Conservation (phyloP, 2,888 invertebrate species). For the Orthosia incerta region DNA sequence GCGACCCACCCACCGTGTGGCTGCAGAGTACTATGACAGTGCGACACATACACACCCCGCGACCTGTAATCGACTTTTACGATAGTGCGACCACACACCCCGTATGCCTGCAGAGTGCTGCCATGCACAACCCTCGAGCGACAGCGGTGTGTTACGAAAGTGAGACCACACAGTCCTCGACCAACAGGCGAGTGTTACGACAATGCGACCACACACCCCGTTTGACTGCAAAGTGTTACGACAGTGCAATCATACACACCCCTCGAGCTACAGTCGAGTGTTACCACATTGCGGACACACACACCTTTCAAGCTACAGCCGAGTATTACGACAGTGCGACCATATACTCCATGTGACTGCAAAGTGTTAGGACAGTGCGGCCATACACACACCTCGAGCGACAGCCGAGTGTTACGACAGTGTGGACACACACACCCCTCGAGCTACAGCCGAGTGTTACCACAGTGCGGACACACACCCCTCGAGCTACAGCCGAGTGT, state of each 20-base stretch:
- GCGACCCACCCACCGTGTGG: too few relatives aligned
- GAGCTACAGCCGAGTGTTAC: too few relatives aligned
- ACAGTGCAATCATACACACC: not conserved
- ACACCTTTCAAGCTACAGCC: not conserved
- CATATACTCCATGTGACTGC: too few relatives aligned
- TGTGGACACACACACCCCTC: too few relatives aligned
- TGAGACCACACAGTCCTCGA: not conserved
- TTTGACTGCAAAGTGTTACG: not conserved
- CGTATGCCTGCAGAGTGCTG: too few relatives aligned
- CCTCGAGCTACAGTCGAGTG: too few relatives aligned
- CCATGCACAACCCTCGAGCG: too few relatives aligned
- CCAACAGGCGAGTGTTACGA: not conserved
- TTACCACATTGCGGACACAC: not conserved
- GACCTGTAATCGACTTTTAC: not conserved
- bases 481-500: too few relatives aligned
- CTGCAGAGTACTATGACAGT: too few relatives aligned
- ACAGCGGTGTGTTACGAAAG: not conserved
- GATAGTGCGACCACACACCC: not conserved
- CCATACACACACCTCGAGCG: not conserved
- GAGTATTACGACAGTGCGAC: not conserved
- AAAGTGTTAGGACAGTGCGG: not conserved
- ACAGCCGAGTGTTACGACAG: too few relatives aligned
- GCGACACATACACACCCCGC: too few relatives aligned
- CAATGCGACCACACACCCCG: not conserved
- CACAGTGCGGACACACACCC: not conserved